These are phyloP conservation scores for Orientallactaga sibirica DNA, from an alignment of 2,797 vertebrate species.

Conservation along the genomic window DNA sequence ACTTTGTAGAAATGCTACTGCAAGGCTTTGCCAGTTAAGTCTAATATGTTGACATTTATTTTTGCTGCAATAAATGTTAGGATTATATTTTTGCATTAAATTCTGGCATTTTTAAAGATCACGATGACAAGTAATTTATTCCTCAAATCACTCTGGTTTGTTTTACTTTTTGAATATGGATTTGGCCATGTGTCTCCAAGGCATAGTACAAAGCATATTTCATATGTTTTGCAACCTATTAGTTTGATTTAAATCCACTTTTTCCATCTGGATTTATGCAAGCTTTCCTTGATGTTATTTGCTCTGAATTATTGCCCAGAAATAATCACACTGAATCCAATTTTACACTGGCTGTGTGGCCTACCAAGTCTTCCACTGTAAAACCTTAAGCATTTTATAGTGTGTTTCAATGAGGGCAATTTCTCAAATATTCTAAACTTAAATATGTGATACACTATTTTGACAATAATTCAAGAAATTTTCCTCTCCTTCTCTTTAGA, in stretches of 20 bases:
- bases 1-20: conserved; percentile 89
- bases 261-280: conserved; percentile 88
- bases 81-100: conserved; percentile 92
- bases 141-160: conserved; percentile 89
- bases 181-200: conserved; percentile 89
- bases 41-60: conserved; percentile 92
- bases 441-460: conserved; percentile 25
- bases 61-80: conserved; percentile 91
- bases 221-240: conserved; percentile 89
- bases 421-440: conserved; percentile 69
- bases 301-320: conserved; percentile 89
- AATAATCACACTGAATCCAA: conserved; percentile 90
- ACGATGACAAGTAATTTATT: conserved; percentile 92
- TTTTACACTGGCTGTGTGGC: conserved; percentile 88
- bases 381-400: conserved; percentile 83
- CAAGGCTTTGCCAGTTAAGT: conserved; percentile 89
- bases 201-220: conserved; percentile 89
- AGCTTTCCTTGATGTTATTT: conserved; percentile 89
- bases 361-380: conserved; percentile 82
- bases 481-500: not conserved
- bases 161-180: conserved; percentile 90
- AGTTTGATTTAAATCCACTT: conserved; percentile 91
- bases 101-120: conserved; percentile 92
- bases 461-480: conserved; percentile 37
- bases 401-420: conserved; percentile 83